phyloP scores from a whole-genome alignment of 2,888 invertebrate species.

The Sesamia inferens region DNA sequence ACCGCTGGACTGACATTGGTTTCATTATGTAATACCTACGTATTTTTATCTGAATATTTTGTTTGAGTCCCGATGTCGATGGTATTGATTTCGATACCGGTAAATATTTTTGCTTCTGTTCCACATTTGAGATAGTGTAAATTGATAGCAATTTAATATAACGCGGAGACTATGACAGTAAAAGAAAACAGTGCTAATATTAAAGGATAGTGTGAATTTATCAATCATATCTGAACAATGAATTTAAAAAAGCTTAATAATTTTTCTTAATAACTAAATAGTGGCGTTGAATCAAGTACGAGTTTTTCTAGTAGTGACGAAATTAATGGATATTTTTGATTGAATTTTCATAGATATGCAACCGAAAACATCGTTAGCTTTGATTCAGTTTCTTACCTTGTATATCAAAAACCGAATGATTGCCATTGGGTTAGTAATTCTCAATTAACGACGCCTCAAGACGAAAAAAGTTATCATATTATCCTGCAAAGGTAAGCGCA shows the following conservation, averaged over 20 bases:
- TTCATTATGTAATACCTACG: slow-evolving; percentile 46
- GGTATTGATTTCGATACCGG: slow-evolving; percentile 43
- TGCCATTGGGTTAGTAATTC: background rate
- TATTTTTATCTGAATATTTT: slow-evolving; percentile 35
- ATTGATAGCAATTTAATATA: background rate
- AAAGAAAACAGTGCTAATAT: background rate
- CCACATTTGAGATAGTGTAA: background rate
- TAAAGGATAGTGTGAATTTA: background rate
- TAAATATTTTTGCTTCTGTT: slow-evolving; percentile 24
- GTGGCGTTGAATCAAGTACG: background rate
- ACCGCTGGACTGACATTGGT: slow-evolving; percentile 60
- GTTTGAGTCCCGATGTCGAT: slow-evolving; percentile 15
- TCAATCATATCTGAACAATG: background rate
- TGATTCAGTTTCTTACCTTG: background rate
- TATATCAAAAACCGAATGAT: background rate
- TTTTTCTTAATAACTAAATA: background rate
- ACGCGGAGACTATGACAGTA: background rate
- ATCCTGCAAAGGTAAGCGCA: slow-evolving; percentile 9
- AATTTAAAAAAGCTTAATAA: too few species aligned
- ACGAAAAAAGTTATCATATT: slow-evolving; percentile 8
- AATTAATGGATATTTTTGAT: background rate
- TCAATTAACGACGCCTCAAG: background rate
- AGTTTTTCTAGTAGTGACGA: background rate
- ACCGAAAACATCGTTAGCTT: background rate
- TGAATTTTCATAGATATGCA: background rate